Percentiles rank a stretch among this genome's conserved stretches.
phyloP scores from a whole-genome alignment of 2,797 vertebrate species.

The Hydrophis major region DNA sequence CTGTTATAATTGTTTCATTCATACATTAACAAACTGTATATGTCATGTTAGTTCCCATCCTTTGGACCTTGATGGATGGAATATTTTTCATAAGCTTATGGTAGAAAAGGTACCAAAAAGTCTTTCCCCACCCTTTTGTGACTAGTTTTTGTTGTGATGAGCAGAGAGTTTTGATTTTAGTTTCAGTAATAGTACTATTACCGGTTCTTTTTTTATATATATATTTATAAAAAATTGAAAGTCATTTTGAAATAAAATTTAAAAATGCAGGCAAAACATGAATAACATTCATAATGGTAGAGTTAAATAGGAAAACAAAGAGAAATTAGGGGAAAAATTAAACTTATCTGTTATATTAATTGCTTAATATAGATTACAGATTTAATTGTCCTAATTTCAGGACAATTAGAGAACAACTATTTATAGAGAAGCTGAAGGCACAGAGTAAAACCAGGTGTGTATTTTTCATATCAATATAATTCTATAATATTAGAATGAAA shows the following conservation, averaged over 20 bases:
- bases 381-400: not conserved
- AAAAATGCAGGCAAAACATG: not conserved
- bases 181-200: not conserved
- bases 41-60: not conserved
- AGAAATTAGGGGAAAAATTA: not conserved
- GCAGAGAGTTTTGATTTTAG: conserved; percentile 14
- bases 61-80: not conserved
- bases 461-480: not conserved
- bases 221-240: not conserved
- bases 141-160: not conserved
- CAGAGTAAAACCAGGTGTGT: not conserved
- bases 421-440: not conserved
- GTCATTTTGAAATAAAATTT: not conserved
- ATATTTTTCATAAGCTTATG: not conserved
- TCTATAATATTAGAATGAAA: not conserved
- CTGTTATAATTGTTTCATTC: not conserved
- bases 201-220: not conserved
- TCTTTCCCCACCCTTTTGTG: not conserved
- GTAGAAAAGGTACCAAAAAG: accelerated
- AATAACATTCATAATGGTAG: not conserved
- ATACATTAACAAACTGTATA: not conserved
- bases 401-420: not conserved
- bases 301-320: not conserved
- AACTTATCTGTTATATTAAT: not conserved
- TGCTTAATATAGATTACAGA: not conserved